A percentile compares a stretch with the other conserved stretches of the same genome.
These are phyloP conservation scores for Antrozous pallidus DNA, from an alignment of 2,797 vertebrate species.

Conservation along the genomic window DNA sequence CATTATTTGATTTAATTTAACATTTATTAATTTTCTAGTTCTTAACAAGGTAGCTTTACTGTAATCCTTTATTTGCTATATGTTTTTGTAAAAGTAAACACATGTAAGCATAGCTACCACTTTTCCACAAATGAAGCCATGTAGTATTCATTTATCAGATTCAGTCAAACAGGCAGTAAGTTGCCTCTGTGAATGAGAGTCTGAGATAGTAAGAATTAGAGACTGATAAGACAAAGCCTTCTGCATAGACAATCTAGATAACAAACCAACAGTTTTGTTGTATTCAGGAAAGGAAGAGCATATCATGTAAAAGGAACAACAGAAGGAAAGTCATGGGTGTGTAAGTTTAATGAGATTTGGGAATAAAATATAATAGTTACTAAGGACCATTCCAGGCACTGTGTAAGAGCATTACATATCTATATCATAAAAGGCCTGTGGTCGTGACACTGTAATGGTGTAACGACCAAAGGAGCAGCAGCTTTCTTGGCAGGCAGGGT, in stretches of 20 bases:
- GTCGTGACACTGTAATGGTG: too few relatives aligned
- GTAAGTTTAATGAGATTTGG: background rate
- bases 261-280: background rate
- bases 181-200: background rate
- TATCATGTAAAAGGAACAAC: background rate
- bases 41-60: background rate
- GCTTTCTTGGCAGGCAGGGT: too few relatives aligned
- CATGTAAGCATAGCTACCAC: background rate
- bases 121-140: background rate
- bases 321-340: background rate
- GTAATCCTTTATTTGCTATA: background rate
- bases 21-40: background rate
- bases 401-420: background rate
- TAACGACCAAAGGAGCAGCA: too few relatives aligned
- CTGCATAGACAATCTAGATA: background rate
- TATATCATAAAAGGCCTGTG: too few relatives aligned
- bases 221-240: background rate
- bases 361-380: background rate
- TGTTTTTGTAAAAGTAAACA: background rate
- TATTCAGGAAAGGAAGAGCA: background rate
- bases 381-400: background rate
- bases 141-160: background rate
- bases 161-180: background rate
- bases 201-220: background rate
- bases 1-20: background rate